phyloP scores from a whole-genome alignment of 1,140 invertebrate species.

The Drosophila arizonae region DNA sequence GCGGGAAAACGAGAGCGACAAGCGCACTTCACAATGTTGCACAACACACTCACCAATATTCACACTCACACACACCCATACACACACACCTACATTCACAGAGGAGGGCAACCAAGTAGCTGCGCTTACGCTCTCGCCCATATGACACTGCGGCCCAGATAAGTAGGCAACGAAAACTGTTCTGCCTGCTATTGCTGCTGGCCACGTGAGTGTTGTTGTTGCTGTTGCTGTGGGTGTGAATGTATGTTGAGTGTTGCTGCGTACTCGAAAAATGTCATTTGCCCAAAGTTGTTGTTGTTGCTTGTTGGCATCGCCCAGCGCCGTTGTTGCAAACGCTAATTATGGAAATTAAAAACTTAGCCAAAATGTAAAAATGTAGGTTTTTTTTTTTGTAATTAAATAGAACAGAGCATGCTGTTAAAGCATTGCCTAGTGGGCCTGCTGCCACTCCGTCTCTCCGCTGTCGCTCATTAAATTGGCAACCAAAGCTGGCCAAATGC shows the following conservation, averaged over 20 bases:
- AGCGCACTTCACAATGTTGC: constrained; percentile 50
- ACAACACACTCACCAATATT: constrained; percentile 43
- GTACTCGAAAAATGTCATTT: constrained; percentile 74
- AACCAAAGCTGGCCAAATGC: constrained; percentile 61
- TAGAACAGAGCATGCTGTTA: constrained; percentile 51
- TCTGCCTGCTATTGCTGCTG: constrained; percentile 12
- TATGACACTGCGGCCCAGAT: constrained; percentile 68
- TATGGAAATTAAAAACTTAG: constrained; percentile 81
- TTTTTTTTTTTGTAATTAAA: constrained; percentile 79
- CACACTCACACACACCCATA: constrained; percentile 10
- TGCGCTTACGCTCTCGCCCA: constrained; percentile 22
- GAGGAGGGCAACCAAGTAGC: constrained; percentile 32
- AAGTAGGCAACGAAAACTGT: constrained; percentile 75
- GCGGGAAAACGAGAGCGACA: constrained; percentile 30
- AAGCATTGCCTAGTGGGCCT: constrained; percentile 19
- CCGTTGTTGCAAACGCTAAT: constrained; percentile 61
- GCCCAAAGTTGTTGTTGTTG: constrained; percentile 46
- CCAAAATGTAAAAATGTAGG: constrained; percentile 76
- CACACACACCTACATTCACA: constrained; percentile 14
- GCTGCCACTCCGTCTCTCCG: neutral
- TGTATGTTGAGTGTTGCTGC: constrained; percentile 46
- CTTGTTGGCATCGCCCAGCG: constrained; percentile 34
- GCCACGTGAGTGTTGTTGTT: constrained; percentile 6
- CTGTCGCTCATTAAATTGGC: constrained; percentile 43
- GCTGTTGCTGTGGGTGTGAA: constrained; percentile 14